Evolutionary conservation across 2,888 invertebrate genomes (phyloP), one percentile per base, ranked within the genome.

Genomic region (Dermolepida albohirtum): DNA sequence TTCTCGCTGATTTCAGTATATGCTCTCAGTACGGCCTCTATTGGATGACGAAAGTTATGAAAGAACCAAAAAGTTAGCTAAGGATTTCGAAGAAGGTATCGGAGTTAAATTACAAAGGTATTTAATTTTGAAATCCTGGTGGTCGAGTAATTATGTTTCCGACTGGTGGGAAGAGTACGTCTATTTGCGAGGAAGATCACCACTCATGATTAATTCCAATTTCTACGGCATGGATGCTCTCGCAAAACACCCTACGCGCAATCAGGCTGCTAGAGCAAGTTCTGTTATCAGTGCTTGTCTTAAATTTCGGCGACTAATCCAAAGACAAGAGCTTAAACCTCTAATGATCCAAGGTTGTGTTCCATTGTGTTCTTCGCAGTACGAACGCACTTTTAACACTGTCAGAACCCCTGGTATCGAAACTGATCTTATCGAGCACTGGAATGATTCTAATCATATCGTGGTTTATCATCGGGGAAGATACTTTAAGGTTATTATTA

Each of bases 121-220:
- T 84, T 88, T 99, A 12, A 82, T 92, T 27, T 87, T 99, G n/a
- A 99, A 99, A 83, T 97, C 97, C 70, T 98, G 97, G 97, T 95
- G 94, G 93, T 89, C 95, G 1, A 91, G 91, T 70, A 96, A 96
- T 83, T 96, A 98, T 85, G 97, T 98, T 0, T 97, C 97, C 1
- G 99, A 99, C 89, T 99, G 99, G 99, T 99, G 99, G 99, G 99
- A 99, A 84, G 98, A 99, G 82, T 99, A 97, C 81, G 97, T 99
- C 17, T 99, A 99, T 82, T 88, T 99, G 39, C 88, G 97, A 64
- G 97, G 98, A 14, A 89, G 99, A 66, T 93, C 95, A 1, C 96
- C 98, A 0, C 88, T 99, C 52, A 97, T 99, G 94, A 95, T 99
- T 71, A 98, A 98, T 86, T 97, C 97, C 49, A 99, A 99, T 85